Evolutionary conservation across 2,797 vertebrate species (phyloP), one percentile per base, ranked within the genome.

Genomic region (Furcifer pardalis): DNA sequence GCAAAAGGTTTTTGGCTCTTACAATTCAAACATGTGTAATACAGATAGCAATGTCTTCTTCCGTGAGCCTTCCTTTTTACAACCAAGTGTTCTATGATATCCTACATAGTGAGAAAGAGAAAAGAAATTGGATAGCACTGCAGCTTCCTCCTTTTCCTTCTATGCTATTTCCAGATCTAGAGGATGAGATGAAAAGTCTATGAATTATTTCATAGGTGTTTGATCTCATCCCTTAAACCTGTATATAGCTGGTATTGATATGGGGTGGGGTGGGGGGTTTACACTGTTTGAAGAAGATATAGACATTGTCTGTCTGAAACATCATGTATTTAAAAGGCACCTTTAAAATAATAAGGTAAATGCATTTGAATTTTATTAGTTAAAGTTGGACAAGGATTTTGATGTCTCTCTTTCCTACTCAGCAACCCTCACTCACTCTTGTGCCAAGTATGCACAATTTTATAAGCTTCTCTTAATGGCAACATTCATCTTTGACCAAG

Each of bases 401-500:
- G 81, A 65, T 66, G 44, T 65, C 72, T 75, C n/a, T 59, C 17
- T 71, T 27, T 40, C 35, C 52, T 8, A 19, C 32, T 59, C 32
- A 10, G 52, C 15, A 23, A 13, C 23, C 21, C 35, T 13, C 25
- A 21, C 30, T 25, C 5, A 23, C 80, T 68, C 13, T 83, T 44
- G 63, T 83, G 82, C 82, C 59, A 27, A 68, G 35, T 83, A 83
- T 56, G 82, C 74, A 77, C 63, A 77, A 56, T 83, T 83, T 63
- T 59, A 66, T 68, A 68, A 77, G 63, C 73, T 59, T 59, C 63
- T 77, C 17, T 83, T 68, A 83, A 83, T 63, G 68, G 82, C 74
- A 68, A 66, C 74, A 83, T 83, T 77, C 46, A 83, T 83, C 82
- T 76, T 77, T 83, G 73, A 77, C 82, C 66, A 83, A 68, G 76